These are phyloP conservation scores for Dolichopus griseipennis DNA, from an alignment of 2,888 invertebrate genomes.

Conservation along the genomic window DNA sequence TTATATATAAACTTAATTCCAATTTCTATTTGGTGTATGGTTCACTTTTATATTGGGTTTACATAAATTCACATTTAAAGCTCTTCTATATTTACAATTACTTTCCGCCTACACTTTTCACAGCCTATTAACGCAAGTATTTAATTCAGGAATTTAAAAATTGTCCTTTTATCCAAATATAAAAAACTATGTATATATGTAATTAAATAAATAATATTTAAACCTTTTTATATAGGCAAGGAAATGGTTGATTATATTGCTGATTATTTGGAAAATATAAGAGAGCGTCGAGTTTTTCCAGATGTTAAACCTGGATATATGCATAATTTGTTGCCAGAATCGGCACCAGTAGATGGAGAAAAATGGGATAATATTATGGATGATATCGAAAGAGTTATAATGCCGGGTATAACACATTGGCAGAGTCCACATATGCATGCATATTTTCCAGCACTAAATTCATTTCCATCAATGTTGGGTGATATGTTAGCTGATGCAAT, in stretches of 20 bases:
- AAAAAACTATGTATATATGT: too few relatives aligned
- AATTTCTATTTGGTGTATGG: too few relatives aligned
- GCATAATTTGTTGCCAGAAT: conserved; percentile 70
- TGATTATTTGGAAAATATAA: conserved; percentile 86
- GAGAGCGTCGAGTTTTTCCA: conserved; percentile 84
- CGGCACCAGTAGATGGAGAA: conserved; percentile 81
- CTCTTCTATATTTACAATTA: too few relatives aligned
- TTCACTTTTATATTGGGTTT: too few relatives aligned
- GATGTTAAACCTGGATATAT: conserved; percentile 92
- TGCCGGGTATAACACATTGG: conserved; percentile 79
- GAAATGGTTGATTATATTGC: conserved; percentile 98
- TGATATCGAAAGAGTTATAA: conserved; percentile 88
- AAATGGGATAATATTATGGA: conserved; percentile 83
- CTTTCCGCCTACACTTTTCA: too few relatives aligned
- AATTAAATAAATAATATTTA: too few relatives aligned
- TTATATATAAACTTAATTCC: too few relatives aligned
- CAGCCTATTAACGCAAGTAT: too few relatives aligned
- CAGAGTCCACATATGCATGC: conserved; percentile 98
- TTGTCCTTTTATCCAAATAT: too few relatives aligned
- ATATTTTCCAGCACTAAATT: conserved; percentile 91
- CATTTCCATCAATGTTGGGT: conserved; percentile 86
- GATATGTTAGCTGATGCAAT: conserved; percentile 95
- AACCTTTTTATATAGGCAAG: conserved; percentile 58
- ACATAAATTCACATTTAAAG: too few relatives aligned
- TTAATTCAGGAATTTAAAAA: too few relatives aligned